These are phyloP conservation scores for Psilanteris sp. DNA, from an alignment of 1,140 invertebrate genomes.

Conservation along the genomic window DNA sequence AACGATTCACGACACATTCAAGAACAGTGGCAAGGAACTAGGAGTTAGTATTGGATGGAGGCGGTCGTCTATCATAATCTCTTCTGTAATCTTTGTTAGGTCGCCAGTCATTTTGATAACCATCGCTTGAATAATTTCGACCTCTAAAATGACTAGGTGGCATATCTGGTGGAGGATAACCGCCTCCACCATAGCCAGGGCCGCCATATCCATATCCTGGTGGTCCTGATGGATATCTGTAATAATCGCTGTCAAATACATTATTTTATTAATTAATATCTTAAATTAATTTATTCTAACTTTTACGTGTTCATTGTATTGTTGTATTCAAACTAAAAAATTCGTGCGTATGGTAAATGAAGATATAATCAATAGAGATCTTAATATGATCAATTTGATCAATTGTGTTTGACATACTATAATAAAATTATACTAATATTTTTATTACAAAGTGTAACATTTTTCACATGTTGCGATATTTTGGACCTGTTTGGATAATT, in stretches of 20 bases:
- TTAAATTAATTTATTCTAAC: too few species aligned
- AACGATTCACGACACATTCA: constrained; percentile 67
- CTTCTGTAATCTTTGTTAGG: constrained; percentile 80
- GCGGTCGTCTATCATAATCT: constrained; percentile 81
- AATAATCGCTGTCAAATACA: constrained; percentile 73
- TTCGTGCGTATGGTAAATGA: too few species aligned
- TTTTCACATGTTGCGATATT: too few species aligned
- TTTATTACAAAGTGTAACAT: too few species aligned
- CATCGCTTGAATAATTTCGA: constrained; percentile 71
- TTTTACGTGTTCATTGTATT: too few species aligned
- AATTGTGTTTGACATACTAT: too few species aligned
- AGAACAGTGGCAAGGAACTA: constrained; percentile 74
- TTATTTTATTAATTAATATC: too few species aligned
- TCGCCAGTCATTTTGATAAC: constrained; percentile 76
- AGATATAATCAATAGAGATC: too few species aligned
- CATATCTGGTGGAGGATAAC: constrained; percentile 73
- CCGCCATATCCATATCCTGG: constrained; percentile 71
- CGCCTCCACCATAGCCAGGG: constrained; percentile 69
- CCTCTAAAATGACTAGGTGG: constrained; percentile 72
- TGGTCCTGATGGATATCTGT: constrained; percentile 75
- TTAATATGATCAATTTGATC: too few species aligned
- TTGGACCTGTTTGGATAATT: too few species aligned
- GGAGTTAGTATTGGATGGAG: constrained; percentile 77
- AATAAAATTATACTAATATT: too few species aligned
- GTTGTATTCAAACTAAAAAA: too few species aligned